phyloP scores from a whole-genome alignment of 2,888 invertebrate genomes.

The Oegoconia quadripuncta region DNA sequence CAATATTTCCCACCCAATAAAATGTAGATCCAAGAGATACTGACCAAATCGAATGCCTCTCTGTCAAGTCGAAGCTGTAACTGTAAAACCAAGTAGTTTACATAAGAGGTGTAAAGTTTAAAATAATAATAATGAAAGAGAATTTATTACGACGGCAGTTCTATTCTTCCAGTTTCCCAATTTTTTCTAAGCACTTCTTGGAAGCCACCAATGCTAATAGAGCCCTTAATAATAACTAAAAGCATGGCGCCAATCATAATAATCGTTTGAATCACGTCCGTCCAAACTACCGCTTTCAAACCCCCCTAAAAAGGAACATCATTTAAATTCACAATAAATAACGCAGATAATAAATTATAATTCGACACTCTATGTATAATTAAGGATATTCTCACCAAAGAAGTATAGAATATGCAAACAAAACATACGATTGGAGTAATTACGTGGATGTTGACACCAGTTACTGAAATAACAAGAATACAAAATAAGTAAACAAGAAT shows the following conservation, averaged over 20 bases:
- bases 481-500: neutral
- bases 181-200: slow-evolving; percentile 77
- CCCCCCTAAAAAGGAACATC: slow-evolving; percentile 73
- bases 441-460: slow-evolving; percentile 86
- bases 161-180: slow-evolving; percentile 79
- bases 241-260: slow-evolving; percentile 85
- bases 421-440: slow-evolving; percentile 86
- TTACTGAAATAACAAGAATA: slow-evolving; percentile 73
- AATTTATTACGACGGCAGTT: slow-evolving; percentile 75
- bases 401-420: slow-evolving; percentile 89
- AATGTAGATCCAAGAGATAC: slow-evolving; percentile 85
- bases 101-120: slow-evolving; percentile 1
- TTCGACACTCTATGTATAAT: no score
- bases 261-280: slow-evolving; percentile 84
- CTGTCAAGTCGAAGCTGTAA: slow-evolving; percentile 81
- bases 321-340: neutral
- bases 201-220: slow-evolving; percentile 81
- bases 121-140: neutral
- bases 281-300: slow-evolving; percentile 85
- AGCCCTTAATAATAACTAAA: slow-evolving; percentile 81
- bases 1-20: slow-evolving; percentile 85
- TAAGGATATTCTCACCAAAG: slow-evolving; percentile 83
- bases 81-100: neutral
- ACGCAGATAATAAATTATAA: neutral
- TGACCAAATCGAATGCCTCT: slow-evolving; percentile 86